phyloP scores from a whole-genome alignment of 2,888 invertebrate species.

The Cosmopolites sordidus region DNA sequence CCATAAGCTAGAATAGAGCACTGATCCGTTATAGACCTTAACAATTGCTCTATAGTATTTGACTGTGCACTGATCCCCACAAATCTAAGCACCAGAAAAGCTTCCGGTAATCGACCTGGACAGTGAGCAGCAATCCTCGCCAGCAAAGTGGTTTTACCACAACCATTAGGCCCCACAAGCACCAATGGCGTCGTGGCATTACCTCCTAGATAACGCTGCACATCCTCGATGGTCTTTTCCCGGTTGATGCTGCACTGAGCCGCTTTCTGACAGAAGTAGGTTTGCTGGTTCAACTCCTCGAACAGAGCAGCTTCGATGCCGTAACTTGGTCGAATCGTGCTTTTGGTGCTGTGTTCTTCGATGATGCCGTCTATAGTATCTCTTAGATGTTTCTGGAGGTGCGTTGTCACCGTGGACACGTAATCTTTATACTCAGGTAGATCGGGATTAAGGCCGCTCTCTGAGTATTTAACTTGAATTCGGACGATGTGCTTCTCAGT shows the following conservation, averaged over 20 bases:
- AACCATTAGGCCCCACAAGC: conserved; percentile 73
- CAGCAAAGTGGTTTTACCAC: conserved; percentile 77
- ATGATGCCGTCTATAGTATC: conserved; percentile 65
- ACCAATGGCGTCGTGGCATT: conserved; percentile 63
- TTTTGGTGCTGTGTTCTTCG: conserved; percentile 62
- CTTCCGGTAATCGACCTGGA: conserved; percentile 61
- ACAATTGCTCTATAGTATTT: conserved; percentile 63
- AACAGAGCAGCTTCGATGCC: conserved; percentile 61
- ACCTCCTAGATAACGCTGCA: conserved; percentile 64
- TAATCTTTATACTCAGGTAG: conserved; percentile 60
- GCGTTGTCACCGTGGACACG: conserved; percentile 59
- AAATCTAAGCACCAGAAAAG: conserved; percentile 55
- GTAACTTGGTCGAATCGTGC: conserved; percentile 55
- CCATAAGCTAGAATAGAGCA: conserved; percentile 67
- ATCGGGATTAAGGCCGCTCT: conserved; percentile 51
- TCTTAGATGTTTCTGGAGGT: conserved; percentile 63
- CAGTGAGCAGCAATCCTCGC: conserved; percentile 67
- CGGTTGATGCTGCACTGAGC: conserved; percentile 66
- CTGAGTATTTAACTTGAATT: conserved; percentile 53
- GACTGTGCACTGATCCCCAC: conserved; percentile 64
- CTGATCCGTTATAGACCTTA: conserved; percentile 73
- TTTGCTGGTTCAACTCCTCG: conserved; percentile 69
- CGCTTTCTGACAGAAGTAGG: conserved; percentile 66
- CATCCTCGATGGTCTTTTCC: conserved; percentile 63
- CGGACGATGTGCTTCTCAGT: conserved; percentile 69